Conservation (phyloP, 2,888 invertebrate genomes). For the Papilio elwesi region DNA sequence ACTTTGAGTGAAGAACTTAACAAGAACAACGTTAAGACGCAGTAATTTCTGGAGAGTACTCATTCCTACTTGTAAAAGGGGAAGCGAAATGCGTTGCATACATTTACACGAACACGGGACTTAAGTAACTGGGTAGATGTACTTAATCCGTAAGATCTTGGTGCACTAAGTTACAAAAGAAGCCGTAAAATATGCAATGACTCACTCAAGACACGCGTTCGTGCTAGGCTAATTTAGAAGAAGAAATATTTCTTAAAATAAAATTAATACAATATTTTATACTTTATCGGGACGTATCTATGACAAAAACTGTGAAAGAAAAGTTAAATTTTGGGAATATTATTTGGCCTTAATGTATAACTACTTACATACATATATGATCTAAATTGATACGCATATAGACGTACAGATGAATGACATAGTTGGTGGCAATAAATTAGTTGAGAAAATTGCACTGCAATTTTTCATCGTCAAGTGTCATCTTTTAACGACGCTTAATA, state of each 20-base stretch:
- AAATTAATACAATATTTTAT: too few species aligned
- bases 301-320: neutral
- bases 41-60: constrained; percentile 14
- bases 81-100: constrained; percentile 15
- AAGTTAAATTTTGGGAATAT: neutral
- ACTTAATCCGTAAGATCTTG: constrained; percentile 30
- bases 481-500: constrained; percentile 7
- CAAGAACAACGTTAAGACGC: neutral
- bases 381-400: neutral
- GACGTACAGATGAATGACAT: constrained; percentile 3
- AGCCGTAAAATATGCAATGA: constrained; percentile 20
- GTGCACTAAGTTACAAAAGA: constrained; percentile 3
- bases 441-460: constrained; percentile 16
- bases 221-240: neutral
- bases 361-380: neutral
- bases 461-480: constrained; percentile 23
- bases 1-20: neutral
- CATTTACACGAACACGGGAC: constrained; percentile 21
- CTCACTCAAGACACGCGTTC: neutral
- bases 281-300: too few species aligned
- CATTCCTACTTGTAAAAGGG: constrained; percentile 11
- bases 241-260: too few species aligned
- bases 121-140: constrained; percentile 27
- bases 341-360: neutral
- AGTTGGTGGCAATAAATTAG: constrained; percentile 7